A percentile compares a stretch with the other conserved stretches of the same genome.
These are phyloP conservation scores for Protonemura montana DNA, from an alignment of 2,888 invertebrate species.

Conservation along the genomic window DNA sequence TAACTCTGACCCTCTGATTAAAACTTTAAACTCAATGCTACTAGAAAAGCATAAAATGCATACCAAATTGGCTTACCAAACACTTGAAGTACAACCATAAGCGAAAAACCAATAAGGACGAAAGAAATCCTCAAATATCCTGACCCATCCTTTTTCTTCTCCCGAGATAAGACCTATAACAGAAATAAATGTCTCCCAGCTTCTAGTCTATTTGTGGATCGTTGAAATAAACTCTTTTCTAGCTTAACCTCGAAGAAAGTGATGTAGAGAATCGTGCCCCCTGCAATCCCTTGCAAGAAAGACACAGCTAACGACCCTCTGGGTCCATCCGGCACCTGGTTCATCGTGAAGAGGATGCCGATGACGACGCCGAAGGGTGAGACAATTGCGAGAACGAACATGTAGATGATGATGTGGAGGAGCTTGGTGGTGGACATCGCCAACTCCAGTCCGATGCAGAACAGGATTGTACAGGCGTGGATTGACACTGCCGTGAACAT, in stretches of 20 bases:
- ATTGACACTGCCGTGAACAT: conserved; percentile 63
- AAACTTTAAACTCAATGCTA: no score
- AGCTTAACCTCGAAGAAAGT: conserved; percentile 64
- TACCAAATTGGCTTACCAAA: conserved; percentile 43
- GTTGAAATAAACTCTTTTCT: no score
- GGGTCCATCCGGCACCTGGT: conserved; percentile 56
- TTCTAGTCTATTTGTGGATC: no score
- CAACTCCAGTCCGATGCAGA: conserved; percentile 64
- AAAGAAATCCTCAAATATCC: conserved; percentile 42
- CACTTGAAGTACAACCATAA: conserved; percentile 47
- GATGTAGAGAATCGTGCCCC: conserved; percentile 63
- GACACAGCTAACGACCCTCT: conserved; percentile 59
- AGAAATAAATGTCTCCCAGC: no score
- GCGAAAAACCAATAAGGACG: conserved; percentile 45
- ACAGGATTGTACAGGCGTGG: conserved; percentile 64
- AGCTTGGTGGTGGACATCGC: conserved; percentile 59
- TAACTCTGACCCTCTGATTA: no score
- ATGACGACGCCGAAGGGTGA: conserved; percentile 63
- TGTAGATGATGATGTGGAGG: conserved; percentile 58
- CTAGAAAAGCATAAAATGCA: not conserved
- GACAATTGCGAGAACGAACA: conserved; percentile 60
- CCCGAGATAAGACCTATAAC: conserved; percentile 45
- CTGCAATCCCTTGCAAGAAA: conserved; percentile 61
- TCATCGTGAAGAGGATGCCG: conserved; percentile 60
- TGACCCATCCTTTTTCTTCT: conserved; percentile 43